Percentiles rank a stretch among this genome's conserved stretches.
phyloP scores from a whole-genome alignment of 64 coral and sea anemone genomes.

The Montipora sp. region DNA sequence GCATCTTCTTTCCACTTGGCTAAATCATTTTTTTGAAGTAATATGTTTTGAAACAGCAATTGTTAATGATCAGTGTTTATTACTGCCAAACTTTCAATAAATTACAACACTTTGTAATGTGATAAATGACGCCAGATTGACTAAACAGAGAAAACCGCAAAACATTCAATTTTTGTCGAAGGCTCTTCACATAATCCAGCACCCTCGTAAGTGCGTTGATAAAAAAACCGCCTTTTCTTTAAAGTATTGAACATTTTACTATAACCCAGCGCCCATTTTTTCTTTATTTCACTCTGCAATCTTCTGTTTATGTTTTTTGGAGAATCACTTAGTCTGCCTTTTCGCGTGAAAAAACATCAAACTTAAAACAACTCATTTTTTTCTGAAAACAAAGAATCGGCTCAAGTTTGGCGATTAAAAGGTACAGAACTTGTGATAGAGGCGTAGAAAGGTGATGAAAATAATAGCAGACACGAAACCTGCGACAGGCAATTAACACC shows the following conservation, averaged over 20 bases:
- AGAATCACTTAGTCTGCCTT: neutral
- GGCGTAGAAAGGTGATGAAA: conserved; percentile 8
- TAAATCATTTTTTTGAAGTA: neutral
- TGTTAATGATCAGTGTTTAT: conserved; percentile 8
- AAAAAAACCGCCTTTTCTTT: neutral
- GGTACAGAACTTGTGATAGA: neutral
- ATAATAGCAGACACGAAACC: neutral
- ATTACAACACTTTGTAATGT: conserved; percentile 9
- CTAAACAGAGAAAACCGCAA: conserved; percentile 26
- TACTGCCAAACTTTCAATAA: neutral
- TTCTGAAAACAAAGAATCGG: neutral
- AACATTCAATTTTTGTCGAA: neutral
- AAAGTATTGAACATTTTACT: neutral
- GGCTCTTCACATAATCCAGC: neutral
- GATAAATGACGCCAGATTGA: conserved; percentile 24
- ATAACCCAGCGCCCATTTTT: neutral
- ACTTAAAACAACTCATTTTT: neutral
- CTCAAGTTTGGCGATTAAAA: conserved; percentile 24
- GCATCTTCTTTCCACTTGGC: neutral
- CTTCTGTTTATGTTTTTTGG: neutral
- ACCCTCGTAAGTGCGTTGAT: neutral
- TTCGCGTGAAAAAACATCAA: neutral
- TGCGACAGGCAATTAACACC: conserved; percentile 10
- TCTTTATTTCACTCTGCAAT: neutral
- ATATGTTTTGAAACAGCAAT: neutral